phyloP scores from a whole-genome alignment of 2,888 invertebrate species.

The Aphodius granarius region DNA sequence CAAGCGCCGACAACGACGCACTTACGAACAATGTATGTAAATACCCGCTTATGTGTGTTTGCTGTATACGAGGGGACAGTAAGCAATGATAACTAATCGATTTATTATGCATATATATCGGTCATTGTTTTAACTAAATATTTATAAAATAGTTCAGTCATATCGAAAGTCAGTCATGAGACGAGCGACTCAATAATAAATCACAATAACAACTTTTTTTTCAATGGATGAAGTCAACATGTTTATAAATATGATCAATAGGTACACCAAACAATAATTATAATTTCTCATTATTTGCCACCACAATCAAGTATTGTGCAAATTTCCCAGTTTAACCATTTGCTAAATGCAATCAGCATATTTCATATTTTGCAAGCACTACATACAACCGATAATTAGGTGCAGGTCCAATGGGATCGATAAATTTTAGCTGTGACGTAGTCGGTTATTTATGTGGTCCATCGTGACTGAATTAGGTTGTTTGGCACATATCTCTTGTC shows the following conservation, averaged over 20 bases:
- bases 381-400: conserved; percentile 7
- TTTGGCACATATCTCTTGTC: conserved; percentile 6
- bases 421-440: conserved; percentile 1
- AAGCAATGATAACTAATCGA: too few species aligned
- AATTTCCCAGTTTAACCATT: neutral
- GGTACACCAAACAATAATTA: neutral
- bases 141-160: too few species aligned
- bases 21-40: conserved; percentile 14
- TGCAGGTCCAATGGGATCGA: neutral
- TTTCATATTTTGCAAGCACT: neutral
- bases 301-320: neutral
- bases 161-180: too few species aligned
- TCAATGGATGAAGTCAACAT: too few species aligned
- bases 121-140: too few species aligned
- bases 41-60: conserved; percentile 2
- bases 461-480: neutral
- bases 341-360: neutral
- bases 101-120: too few species aligned
- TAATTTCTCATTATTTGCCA: neutral
- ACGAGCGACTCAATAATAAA: too few species aligned
- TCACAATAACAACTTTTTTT: too few species aligned
- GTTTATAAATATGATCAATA: neutral
- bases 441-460: conserved; percentile 5
- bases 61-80: neutral
- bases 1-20: conserved; percentile 13